These are phyloP conservation scores for Troides helena DNA, from an alignment of 2,888 invertebrate genomes.

Conservation along the genomic window DNA sequence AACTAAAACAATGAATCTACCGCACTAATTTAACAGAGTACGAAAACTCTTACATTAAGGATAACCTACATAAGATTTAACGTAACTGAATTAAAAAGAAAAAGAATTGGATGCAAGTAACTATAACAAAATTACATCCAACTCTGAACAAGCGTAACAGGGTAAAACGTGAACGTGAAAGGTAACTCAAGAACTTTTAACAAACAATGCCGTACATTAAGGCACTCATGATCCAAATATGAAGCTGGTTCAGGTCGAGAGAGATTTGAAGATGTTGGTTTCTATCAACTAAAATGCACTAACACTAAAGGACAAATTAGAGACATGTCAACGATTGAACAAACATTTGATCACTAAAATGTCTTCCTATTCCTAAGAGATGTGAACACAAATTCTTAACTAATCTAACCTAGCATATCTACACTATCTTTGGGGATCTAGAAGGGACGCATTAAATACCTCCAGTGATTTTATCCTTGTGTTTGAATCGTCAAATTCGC, in stretches of 20 bases:
- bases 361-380: constrained; percentile 40
- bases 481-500: not conserved
- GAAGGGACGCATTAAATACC: constrained; percentile 36
- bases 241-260: constrained; percentile 21
- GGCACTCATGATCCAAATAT: constrained; percentile 49
- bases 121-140: constrained; percentile 33
- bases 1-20: not conserved
- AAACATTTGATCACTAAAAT: constrained; percentile 29
- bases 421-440: constrained; percentile 62
- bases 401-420: constrained; percentile 44
- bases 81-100: constrained; percentile 40
- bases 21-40: constrained; percentile 26
- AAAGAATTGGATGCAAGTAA: constrained; percentile 33
- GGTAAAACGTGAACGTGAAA: constrained; percentile 48
- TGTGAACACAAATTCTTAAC: constrained; percentile 40
- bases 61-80: constrained; percentile 20
- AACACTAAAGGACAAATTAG: constrained; percentile 7
- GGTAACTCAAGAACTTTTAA: constrained; percentile 51
- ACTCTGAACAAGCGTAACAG: constrained; percentile 43
- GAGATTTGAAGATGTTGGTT: constrained; percentile 36
- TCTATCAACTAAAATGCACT: constrained; percentile 5
- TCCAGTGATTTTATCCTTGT: constrained; percentile 44
- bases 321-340: constrained; percentile 13
- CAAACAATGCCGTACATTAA: constrained; percentile 76
- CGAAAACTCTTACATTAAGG: constrained; percentile 25